Base-by-base conservation (phyloP, 2,888 invertebrate genomes). In the Drosophila atripex region DNA sequence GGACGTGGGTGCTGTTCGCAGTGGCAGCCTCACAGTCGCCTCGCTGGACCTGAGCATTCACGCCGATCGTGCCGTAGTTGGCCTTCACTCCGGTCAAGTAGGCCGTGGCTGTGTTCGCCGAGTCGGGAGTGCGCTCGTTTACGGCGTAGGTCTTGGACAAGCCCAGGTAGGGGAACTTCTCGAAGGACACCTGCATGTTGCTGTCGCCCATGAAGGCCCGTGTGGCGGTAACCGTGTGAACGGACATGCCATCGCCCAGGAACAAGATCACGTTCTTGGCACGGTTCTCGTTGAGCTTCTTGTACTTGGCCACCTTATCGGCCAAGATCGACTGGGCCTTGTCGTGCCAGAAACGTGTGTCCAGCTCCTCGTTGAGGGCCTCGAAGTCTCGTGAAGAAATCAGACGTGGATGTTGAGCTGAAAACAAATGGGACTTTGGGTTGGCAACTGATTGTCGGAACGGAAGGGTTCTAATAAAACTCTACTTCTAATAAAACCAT, bases 51-150 rank as follows among this genome's bases (percentile, higher is more conserved):
- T 93, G 92, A 0, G 93, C 95, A 47, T 93, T 94, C 0, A 97
- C 93, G 0, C 97, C 97, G 35, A 97, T 93, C 0, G 96, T 96
- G 1, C 94, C 95, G 74, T 86, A 93, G 89, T 96, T 96, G n/a
- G 93, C 94, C 91, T 97, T 97, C 0, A 96, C 95, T 0, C 97
- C 97, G 2, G 93, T 92, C 12, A 96, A 91, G 86, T 95, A 96
- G 0, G 97, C 96, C 0, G 97, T 97, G 0, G 95, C 95, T 0
- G 96, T 95, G 84, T 95, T 95, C 0, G 97, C 97, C 0, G 97
- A 97, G 86, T 97, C 97, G 0, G 97, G 94, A 0, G 96, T 96
- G 90, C 96, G 95, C 43, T 92, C 92, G 78, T 96, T 93, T 0
- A 95, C 93, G 79, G 95, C 95, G 89, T 96, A 96, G 0, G 96